Conservation (phyloP, 2,797 vertebrate species). For the Xenopus petersii region DNA sequence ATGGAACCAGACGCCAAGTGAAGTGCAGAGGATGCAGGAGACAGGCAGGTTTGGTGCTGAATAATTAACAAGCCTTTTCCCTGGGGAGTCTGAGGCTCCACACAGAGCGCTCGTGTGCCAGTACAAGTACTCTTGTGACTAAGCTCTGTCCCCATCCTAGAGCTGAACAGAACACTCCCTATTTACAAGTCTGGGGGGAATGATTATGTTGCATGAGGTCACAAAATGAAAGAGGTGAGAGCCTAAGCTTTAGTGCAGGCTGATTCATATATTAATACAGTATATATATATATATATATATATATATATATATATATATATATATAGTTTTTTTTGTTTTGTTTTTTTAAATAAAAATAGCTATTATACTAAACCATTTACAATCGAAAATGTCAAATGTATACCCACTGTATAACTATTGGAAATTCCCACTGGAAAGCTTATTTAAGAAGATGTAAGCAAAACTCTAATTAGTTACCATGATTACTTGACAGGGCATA, state of each 20-base stretch:
- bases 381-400: no score
- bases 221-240: background rate
- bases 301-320: no score
- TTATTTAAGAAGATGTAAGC: no score
- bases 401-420: no score
- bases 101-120: slow-evolving; percentile 37
- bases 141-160: slow-evolving; percentile 16
- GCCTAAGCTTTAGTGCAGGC: background rate
- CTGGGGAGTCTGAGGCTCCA: slow-evolving; percentile 27
- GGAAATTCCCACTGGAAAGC: no score
- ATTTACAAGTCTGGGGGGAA: slow-evolving; percentile 25
- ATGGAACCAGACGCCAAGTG: background rate
- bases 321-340: no score
- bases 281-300: no score
- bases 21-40: slow-evolving; percentile 14
- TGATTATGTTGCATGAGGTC: background rate
- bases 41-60: slow-evolving; percentile 29
- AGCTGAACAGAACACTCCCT: slow-evolving; percentile 11
- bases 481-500: no score
- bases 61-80: slow-evolving; percentile 34
- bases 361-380: no score
- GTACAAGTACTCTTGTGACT: slow-evolving; percentile 34
- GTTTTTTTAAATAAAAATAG: no score
- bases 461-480: no score
- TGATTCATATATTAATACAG: no score